Evolutionary conservation across 2,797 vertebrate genomes (phyloP), one percentile per base, ranked within the genome.

Genomic region (Arremon aurantiirostris): DNA sequence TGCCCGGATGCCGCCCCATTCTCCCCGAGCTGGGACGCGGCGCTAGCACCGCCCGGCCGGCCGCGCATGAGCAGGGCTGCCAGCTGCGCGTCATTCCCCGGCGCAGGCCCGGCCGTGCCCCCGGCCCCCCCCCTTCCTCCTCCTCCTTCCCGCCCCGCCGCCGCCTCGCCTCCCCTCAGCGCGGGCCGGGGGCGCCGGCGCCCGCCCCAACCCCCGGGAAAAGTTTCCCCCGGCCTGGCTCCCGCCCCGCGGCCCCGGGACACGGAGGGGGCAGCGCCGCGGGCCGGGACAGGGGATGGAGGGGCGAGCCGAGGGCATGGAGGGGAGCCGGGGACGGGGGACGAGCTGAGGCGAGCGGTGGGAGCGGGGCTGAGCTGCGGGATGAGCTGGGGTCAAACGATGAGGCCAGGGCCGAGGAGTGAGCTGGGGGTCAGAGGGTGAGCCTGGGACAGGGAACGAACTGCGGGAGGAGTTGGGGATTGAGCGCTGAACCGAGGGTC

Each of bases 61-160:
- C 94, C 95, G 96, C 96, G 94, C 96, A 96, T 96, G 96, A 95
- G 96, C 96, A 96, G 82, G 95, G 93, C 90, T 83, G 92, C 93
- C 89, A 92, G 95, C 88, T 94, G 96, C 95, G 96, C 96, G 95
- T 96, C 96, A 96, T 79, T 95, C 95, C 93, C 73, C 93, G 91
- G 95, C 93, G 93, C 95, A 94, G 93, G 93, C 91, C 94, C 73
- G 95, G 86, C 93, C 95, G 94, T 92, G 91, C 95, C 95, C 94
- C 96, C 94, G 66, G 86, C 37, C 44, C 91, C 88, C 76, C 87
- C 63, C 42, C 76, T 11, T 24, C 65, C 35, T 59, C 83, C 50
- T 20, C 44, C 42, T 55, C 18, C 80, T 82, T 68, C 56, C 63
- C 63, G 56, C 63, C 85, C 30, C 60, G 53, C 60, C n/a, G 69